Evolutionary conservation across 2,888 invertebrate species (phyloP).

Genomic region (Danaus chrysippus): DNA sequence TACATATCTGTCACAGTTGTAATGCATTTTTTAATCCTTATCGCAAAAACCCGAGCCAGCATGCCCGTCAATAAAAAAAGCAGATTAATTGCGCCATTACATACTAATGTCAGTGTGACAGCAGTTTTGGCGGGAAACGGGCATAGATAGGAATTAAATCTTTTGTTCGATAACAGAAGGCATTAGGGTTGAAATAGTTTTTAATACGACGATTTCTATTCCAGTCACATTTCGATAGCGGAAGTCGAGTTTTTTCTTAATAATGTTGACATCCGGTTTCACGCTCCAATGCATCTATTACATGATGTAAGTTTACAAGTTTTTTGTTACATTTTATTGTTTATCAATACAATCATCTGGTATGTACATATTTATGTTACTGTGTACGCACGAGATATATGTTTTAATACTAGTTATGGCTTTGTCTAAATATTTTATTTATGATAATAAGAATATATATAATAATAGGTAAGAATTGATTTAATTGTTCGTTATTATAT

Average conservation of each 20-base stretch:
- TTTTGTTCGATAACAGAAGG: conserved; percentile 33
- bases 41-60: conserved; percentile 6
- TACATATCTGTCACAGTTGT: background rate
- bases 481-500: too few relatives aligned
- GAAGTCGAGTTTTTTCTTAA: conserved; percentile 57
- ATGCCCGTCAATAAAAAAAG: conserved; percentile 17
- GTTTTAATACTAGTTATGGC: too few relatives aligned
- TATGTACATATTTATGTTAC: too few relatives aligned
- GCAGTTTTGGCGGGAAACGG: conserved; percentile 52
- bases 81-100: conserved; percentile 45
- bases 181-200: conserved; percentile 34
- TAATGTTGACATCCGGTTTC: conserved; percentile 53
- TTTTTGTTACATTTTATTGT: background rate
- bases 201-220: conserved; percentile 61
- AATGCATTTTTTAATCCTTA: background rate
- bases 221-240: conserved; percentile 59
- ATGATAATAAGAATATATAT: too few relatives aligned
- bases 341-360: background rate
- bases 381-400: too few relatives aligned
- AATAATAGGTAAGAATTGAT: too few relatives aligned
- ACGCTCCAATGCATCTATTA: conserved; percentile 20
- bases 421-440: too few relatives aligned
- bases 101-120: conserved; percentile 61
- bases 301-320: background rate
- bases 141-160: conserved; percentile 59